Base-by-base conservation (phyloP, 2,113 vertebrate species). In the Mirounga angustirostris region DNA sequence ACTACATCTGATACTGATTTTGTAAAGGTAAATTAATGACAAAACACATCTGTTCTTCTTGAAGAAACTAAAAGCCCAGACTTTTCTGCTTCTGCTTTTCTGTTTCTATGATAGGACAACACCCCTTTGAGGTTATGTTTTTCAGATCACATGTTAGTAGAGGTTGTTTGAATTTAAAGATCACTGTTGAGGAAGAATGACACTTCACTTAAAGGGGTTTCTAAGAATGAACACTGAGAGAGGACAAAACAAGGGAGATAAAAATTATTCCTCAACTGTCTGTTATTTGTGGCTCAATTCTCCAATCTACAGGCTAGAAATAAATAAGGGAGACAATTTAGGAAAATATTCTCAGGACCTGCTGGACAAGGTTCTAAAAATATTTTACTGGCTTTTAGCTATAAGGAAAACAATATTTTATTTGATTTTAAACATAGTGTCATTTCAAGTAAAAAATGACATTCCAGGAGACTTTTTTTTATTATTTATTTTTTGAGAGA, bases 391-490 rank as follows among this genome's bases (percentile, higher is more conserved):
- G 22, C 7, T 87, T 91, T 97, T 94, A 69, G 18, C 10, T 83
- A 40, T 92, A 52, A 91, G 28, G 1, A 56, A 89, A 92, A 84
- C 1, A 93, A 59, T 84, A 86, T 81, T 88, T 92, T 36, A 74
- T 74, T 14, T 93, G 7, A 83, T 96, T 85, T 80, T 79, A 83
- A 86, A 95, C 2, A 65, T 58, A 82, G 9, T 86, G 16, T 67
- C 21, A 69, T 26, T 94, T 86, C 40, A 79, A 89, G 50, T 96
- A 91, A 89, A 30, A 96, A 65, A 93, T 92, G 28, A 33, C 54
- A 92, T 69, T 88, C 26, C 11, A 59, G 50, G 43, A 89, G 52
- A 84, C 40, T 28, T 95, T n/a, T 69, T 67, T 69, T 43, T 69
- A 69, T 69, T n/a, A 69, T n/a, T 69, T 69, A n/a, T n/a, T 69